Conservation (phyloP, 2,888 invertebrate genomes). For the Bursaphelenchus okinawaensis region DNA sequence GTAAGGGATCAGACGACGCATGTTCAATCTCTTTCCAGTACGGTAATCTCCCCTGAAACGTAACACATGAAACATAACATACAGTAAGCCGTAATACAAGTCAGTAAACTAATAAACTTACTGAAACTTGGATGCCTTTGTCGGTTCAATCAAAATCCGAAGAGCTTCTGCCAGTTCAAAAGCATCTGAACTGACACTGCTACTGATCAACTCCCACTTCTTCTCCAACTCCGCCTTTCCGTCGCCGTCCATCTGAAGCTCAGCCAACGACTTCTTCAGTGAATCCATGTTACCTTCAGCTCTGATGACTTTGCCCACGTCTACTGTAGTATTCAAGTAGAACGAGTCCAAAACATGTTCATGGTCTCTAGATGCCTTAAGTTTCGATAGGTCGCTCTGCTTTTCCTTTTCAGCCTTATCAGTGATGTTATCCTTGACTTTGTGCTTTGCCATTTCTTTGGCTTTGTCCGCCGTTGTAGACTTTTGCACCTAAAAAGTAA, state of each 20-base stretch:
- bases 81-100: background rate
- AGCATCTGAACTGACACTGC: conserved; percentile 63
- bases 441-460: background rate
- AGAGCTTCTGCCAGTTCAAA: conserved; percentile 86
- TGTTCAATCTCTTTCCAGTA: conserved; percentile 91
- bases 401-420: background rate
- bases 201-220: conserved; percentile 43
- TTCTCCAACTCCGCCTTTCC: conserved; percentile 12
- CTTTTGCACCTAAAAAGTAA: background rate
- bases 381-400: no score
- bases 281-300: background rate
- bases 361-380: background rate
- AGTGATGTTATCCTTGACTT: background rate
- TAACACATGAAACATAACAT: no score
- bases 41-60: conserved; percentile 77
- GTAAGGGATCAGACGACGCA: conserved; percentile 95
- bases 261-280: conserved; percentile 3
- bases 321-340: background rate
- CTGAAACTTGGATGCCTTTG: conserved; percentile 79
- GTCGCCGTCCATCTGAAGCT: background rate
- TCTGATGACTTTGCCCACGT: background rate
- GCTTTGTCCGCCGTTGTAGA: background rate
- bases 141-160: conserved; percentile 87
- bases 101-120: conserved; percentile 32
- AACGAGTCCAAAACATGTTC: background rate